These are phyloP conservation scores for human DNA, from an alignment of 2,113 vertebrate species.

Conservation along the genomic window GRCh38 chr7:143981001-143981500, in stretches of 20 bases:
- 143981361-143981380: constrained; percentile 65
- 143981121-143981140: constrained; percentile 54
- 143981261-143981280: constrained; percentile 66
- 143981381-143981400: constrained; percentile 67
- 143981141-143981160: constrained; percentile 61
- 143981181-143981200: constrained; percentile 52
- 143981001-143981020: constrained; percentile 65
- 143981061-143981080: constrained; percentile 65
- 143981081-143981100: constrained; percentile 77
- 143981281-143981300: constrained; percentile 50
- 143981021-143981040: constrained; percentile 55
- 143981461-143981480: constrained; percentile 64
- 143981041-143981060: constrained; percentile 66
- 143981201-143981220: constrained; percentile 48
- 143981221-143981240: constrained; percentile 43
- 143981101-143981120: constrained; percentile 66
- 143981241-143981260: constrained; percentile 74
- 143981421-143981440: constrained; percentile 64
- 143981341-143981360: constrained; percentile 39
- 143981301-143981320: constrained; percentile 60
- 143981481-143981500: constrained; percentile 64
- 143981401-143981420: constrained; percentile 66
- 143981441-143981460: constrained; percentile 65
- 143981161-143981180: constrained; percentile 54
- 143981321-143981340: constrained; percentile 26